These are phyloP conservation scores for Hydractinia echinata DNA, from an alignment of 30 jellyfish, hydroid and myxozoan genomes.

Conservation along the genomic window DNA sequence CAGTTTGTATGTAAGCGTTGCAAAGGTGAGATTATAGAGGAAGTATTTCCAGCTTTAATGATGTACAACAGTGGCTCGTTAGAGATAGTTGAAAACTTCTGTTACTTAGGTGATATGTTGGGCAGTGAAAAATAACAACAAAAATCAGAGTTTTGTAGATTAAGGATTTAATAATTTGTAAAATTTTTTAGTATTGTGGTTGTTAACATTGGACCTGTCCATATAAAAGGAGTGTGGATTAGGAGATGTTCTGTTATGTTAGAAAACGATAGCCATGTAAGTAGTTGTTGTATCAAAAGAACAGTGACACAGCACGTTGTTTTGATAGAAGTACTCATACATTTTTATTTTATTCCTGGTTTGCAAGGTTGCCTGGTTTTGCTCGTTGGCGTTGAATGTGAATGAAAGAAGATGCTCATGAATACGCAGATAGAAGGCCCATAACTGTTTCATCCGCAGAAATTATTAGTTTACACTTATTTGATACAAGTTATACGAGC, in stretches of 20 bases:
- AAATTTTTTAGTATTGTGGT: slow-evolving; percentile 75
- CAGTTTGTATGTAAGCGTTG: too few relatives aligned
- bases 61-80: too few relatives aligned
- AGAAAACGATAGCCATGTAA: slow-evolving; percentile 94
- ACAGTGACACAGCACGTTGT: neutral
- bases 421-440: slow-evolving; percentile 84
- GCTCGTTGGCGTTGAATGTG: slow-evolving; percentile 97
- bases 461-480: too few relatives aligned
- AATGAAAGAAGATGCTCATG: slow-evolving; percentile 95
- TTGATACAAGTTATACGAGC: slow-evolving; percentile 91
- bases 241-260: slow-evolving; percentile 94
- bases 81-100: too few relatives aligned
- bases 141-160: neutral
- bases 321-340: neutral
- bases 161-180: neutral
- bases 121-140: neutral
- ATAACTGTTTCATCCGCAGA: slow-evolving; percentile 91
- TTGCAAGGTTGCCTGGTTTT: slow-evolving; percentile 77
- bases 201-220: slow-evolving; percentile 99
- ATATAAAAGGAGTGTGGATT: slow-evolving; percentile 85
- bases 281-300: slow-evolving; percentile 4
- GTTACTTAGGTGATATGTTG: too few relatives aligned
- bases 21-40: too few relatives aligned
- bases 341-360: neutral
- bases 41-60: too few relatives aligned